A percentile compares a stretch with the other conserved stretches of the same genome.
These are phyloP conservation scores for Altica lythri DNA, from an alignment of 2,888 invertebrate species.

Conservation along the genomic window DNA sequence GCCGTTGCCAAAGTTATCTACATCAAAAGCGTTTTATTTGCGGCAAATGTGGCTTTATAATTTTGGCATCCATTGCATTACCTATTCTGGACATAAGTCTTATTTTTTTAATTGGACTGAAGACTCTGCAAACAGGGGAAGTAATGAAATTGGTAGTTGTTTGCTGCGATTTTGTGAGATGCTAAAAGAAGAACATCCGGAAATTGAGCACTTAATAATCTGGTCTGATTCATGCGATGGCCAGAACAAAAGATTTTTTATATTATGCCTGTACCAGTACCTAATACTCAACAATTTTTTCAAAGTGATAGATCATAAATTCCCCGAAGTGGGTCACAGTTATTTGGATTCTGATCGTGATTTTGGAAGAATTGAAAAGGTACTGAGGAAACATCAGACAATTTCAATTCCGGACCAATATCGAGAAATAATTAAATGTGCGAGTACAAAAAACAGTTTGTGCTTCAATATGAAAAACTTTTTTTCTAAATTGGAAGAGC, in stretches of 20 bases:
- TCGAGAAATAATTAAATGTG: conserved; percentile 32
- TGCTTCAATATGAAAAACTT: neutral
- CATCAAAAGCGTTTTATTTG: conserved; percentile 12
- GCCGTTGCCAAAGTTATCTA: conserved; percentile 9
- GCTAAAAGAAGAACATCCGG: conserved; percentile 13
- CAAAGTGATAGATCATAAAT: conserved; percentile 46
- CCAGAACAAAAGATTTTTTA: conserved; percentile 44
- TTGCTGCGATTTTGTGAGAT: conserved; percentile 16
- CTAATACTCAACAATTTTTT: conserved; percentile 43
- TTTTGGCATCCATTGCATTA: conserved; percentile 6
- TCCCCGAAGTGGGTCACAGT: conserved; percentile 47
- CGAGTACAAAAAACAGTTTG: conserved; percentile 34
- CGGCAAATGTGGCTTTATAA: conserved; percentile 9
- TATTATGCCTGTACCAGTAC: conserved; percentile 40
- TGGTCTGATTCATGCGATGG: conserved; percentile 43
- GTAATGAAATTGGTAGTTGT: conserved; percentile 8
- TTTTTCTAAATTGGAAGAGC: conserved; percentile 11
- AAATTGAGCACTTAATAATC: conserved; percentile 32
- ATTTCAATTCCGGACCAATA: conserved; percentile 46
- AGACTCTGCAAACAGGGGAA: neutral
- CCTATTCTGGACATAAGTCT: neutral
- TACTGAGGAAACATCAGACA: conserved; percentile 48
- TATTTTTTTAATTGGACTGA: conserved; percentile 1
- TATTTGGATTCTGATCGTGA: conserved; percentile 48
- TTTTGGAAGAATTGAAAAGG: too few relatives aligned